phyloP scores from a whole-genome alignment of 1,140 invertebrate species.

The Xylocopa sonorina region DNA sequence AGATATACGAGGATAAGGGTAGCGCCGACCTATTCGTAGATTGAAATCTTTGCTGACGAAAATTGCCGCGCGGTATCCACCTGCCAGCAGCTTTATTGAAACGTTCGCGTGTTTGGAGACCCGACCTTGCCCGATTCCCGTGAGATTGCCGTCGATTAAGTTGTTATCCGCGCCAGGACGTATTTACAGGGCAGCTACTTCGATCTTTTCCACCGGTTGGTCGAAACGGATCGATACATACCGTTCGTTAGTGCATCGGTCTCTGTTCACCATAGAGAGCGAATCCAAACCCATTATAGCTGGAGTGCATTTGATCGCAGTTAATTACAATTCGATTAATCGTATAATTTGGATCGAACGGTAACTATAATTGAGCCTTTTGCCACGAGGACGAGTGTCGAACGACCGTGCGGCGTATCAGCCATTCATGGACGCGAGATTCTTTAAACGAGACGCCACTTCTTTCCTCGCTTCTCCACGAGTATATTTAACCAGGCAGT shows the following conservation, averaged over 20 bases:
- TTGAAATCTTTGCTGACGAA: slow-evolving; percentile 29
- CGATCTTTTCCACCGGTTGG: neutral
- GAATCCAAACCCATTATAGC: no score
- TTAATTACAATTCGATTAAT: no score
- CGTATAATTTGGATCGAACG: no score
- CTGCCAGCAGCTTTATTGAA: slow-evolving; percentile 18
- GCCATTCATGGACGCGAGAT: no score
- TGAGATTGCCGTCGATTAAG: slow-evolving; percentile 26
- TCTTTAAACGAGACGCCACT: no score
- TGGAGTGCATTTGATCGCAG: no score
- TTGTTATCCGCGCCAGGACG: neutral
- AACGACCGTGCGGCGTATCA: no score
- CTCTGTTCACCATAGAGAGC: neutral
- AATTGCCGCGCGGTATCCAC: slow-evolving; percentile 22
- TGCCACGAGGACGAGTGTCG: no score
- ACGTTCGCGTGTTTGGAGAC: slow-evolving; percentile 21
- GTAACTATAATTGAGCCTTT: no score
- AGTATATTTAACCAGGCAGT: no score
- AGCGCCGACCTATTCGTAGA: slow-evolving; percentile 7
- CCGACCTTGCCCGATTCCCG: neutral
- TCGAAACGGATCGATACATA: neutral
- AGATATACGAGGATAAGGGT: slow-evolving; percentile 23
- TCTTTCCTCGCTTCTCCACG: no score
- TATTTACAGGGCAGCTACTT: neutral
- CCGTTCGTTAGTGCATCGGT: neutral